phyloP scores from a whole-genome alignment of 2,113 vertebrate genomes.

The Noturus placidus region DNA sequence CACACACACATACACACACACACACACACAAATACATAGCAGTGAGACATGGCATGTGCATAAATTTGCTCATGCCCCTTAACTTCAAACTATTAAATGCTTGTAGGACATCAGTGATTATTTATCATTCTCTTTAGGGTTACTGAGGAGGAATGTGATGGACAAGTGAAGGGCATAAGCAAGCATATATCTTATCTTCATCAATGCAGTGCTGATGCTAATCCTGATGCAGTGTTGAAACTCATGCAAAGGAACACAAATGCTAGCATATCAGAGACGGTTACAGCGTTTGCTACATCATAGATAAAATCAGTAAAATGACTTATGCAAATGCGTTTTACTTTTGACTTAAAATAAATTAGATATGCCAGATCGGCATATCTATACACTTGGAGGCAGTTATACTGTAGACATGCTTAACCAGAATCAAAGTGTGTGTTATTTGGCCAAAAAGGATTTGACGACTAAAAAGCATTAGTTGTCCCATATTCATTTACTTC shows the following conservation, averaged over 20 bases:
- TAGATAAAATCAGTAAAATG: constrained; percentile 1
- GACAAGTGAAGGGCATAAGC: background rate
- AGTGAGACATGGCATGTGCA: background rate
- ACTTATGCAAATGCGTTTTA: constrained; percentile 22
- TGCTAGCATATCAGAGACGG: background rate
- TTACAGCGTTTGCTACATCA: constrained; percentile 23
- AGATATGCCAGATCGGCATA: background rate
- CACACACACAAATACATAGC: background rate
- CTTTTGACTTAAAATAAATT: constrained; percentile 2
- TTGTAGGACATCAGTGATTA: constrained; percentile 31
- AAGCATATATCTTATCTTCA: constrained; percentile 3
- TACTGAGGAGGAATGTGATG: constrained; percentile 25
- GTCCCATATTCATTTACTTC: background rate
- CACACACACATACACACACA: background rate
- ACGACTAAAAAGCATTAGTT: background rate
- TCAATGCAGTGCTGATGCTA: background rate
- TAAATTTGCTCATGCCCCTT: background rate
- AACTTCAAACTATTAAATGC: background rate
- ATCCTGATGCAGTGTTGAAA: constrained; percentile 27
- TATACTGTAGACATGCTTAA: background rate
- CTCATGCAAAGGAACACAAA: background rate
- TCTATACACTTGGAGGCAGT: background rate
- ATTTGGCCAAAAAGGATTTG: background rate
- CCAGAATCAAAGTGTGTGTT: background rate
- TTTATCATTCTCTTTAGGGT: constrained; percentile 33